These are phyloP conservation scores for Malthinus flaveolus DNA, from an alignment of 2,888 invertebrate genomes.

Conservation along the genomic window DNA sequence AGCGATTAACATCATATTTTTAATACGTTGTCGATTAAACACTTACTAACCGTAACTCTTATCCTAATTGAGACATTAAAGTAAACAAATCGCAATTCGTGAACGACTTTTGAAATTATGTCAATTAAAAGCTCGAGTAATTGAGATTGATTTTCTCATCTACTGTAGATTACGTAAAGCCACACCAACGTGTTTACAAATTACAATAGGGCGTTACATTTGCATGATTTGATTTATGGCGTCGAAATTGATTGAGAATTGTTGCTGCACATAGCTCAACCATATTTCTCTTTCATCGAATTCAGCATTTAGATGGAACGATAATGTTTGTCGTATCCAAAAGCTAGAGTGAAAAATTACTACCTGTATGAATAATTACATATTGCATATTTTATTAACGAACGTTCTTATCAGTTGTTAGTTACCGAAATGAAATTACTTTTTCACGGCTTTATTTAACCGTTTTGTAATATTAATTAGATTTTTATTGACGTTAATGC, in stretches of 20 bases:
- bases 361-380: conserved; percentile 7
- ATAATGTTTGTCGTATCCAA: conserved; percentile 8
- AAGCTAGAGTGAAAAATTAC: conserved; percentile 10
- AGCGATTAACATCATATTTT: no score
- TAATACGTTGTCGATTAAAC: no score
- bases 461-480: no score
- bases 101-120: conserved; percentile 25
- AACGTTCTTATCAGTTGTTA: conserved; percentile 8
- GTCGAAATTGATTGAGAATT: conserved; percentile 33
- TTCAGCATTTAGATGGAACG: conserved; percentile 12
- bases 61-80: conserved; percentile 11
- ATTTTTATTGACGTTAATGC: no score
- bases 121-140: conserved; percentile 33
- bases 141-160: conserved; percentile 34
- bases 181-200: conserved; percentile 36
- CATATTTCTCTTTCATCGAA: conserved; percentile 18
- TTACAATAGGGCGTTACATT: conserved; percentile 32
- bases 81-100: conserved; percentile 26
- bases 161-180: conserved; percentile 29
- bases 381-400: conserved; percentile 14
- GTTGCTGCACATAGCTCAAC: conserved; percentile 14
- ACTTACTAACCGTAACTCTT: not conserved
- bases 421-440: conserved; percentile 13
- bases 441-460: conserved; percentile 2
- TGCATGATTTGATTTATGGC: conserved; percentile 35